Evolutionary conservation across 2,888 invertebrate genomes (phyloP).

Genomic region (Alentia gelatinosa): DNA sequence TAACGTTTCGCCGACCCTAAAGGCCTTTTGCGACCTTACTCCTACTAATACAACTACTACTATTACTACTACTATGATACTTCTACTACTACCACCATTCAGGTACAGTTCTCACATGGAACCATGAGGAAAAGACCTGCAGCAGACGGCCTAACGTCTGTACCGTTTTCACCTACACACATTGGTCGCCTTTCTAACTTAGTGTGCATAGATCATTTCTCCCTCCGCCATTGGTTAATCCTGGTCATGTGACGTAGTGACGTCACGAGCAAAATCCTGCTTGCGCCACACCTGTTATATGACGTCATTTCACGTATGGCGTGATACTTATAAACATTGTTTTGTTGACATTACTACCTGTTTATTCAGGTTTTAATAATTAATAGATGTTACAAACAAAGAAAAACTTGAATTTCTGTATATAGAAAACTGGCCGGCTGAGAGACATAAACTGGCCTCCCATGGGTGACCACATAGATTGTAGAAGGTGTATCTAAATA

Average conservation of each 20-base stretch:
- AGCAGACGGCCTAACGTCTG: not conserved
- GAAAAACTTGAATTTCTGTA: conserved; percentile 51
- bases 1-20: conserved; percentile 46
- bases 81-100: not conserved
- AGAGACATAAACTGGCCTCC: not conserved
- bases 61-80: not conserved
- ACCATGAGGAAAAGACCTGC: not conserved
- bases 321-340: conserved; percentile 10
- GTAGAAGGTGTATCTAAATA: conserved; percentile 33
- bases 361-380: conserved; percentile 6
- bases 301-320: conserved; percentile 42
- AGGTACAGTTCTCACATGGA: not conserved
- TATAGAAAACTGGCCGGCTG: conserved; percentile 24
- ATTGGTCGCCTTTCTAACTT: conserved; percentile 30
- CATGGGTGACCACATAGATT: conserved; percentile 2
- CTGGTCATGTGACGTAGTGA: not conserved
- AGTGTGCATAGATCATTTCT: conserved; percentile 38
- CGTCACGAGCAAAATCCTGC: conserved; percentile 21
- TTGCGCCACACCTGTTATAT: conserved; percentile 29
- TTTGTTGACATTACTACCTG: conserved; percentile 32
- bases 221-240: conserved; percentile 12
- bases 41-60: not conserved
- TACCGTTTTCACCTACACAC: conserved; percentile 7
- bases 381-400: conserved; percentile 25
- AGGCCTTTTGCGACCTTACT: conserved; percentile 42